Percentiles rank a stretch among this genome's conserved stretches.
These are phyloP conservation scores for Thunnus albacares DNA, from an alignment of 2,797 vertebrate species.

Conservation along the genomic window DNA sequence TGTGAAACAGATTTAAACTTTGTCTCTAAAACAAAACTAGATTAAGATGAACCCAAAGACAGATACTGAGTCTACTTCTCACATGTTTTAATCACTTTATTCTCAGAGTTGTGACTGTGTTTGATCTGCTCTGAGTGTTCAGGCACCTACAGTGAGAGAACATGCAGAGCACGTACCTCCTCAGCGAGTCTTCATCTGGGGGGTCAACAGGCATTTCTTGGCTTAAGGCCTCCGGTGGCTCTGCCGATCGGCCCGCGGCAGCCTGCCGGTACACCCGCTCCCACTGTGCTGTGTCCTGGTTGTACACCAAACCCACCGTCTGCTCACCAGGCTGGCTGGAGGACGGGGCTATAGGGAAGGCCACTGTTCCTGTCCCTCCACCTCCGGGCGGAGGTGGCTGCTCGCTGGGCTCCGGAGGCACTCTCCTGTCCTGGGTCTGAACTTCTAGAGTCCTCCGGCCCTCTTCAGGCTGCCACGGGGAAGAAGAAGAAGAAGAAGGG, in stretches of 20 bases:
- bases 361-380: constrained; percentile 52
- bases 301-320: constrained; percentile 96
- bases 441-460: constrained; percentile 86
- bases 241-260: constrained; percentile 87
- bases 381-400: constrained; percentile 53
- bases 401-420: constrained; percentile 61
- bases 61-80: not conserved
- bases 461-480: constrained; percentile 91
- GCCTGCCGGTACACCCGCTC: constrained; percentile 96
- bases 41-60: constrained; percentile 2
- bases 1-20: too few species aligned
- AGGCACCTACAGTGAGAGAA: not conserved
- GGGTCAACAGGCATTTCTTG: constrained; percentile 98
- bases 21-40: too few species aligned
- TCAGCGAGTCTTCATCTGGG: constrained; percentile 96
- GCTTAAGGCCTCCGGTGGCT: constrained; percentile 98
- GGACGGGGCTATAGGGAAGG: constrained; percentile 76
- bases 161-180: constrained; percentile 87
- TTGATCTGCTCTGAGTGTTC: too few species aligned
- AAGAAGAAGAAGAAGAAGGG: constrained; percentile 75
- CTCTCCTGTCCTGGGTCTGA: constrained; percentile 88
- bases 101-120: too few species aligned
- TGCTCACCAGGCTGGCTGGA: constrained; percentile 91
- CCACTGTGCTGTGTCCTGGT: constrained; percentile 98
- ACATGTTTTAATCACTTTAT: not conserved